Percentiles rank a stretch among this genome's conserved stretches.
Evolutionary conservation across 1,140 invertebrate species (phyloP).

Genomic region (Chlorops oryzae): DNA sequence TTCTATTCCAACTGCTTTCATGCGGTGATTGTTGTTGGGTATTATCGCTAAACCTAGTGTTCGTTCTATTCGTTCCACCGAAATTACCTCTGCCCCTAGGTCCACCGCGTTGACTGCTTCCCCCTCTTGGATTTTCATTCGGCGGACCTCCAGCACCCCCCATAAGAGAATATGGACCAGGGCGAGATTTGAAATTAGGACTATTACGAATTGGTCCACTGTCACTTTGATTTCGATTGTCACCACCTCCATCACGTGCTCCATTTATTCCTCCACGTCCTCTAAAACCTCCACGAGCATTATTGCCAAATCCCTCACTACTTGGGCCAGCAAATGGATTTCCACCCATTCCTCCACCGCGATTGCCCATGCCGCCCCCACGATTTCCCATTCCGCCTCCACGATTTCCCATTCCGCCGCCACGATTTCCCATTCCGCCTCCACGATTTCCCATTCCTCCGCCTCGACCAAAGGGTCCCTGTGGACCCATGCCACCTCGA

Average conservation of each 20-base stretch:
- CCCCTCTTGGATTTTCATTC: too few species aligned
- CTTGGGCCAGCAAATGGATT: too few species aligned
- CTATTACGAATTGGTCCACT: constrained; percentile 32
- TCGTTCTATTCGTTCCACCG: too few species aligned
- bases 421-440: constrained; percentile 16
- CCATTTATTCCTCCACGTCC: constrained; percentile 14
- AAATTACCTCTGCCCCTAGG: constrained; percentile 21
- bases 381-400: constrained; percentile 7
- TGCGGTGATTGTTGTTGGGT: too few species aligned
- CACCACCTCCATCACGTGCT: too few species aligned
- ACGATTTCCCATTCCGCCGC: constrained; percentile 4
- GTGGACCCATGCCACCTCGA: constrained; percentile 25
- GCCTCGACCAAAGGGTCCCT: constrained; percentile 14
- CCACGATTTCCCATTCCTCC: constrained; percentile 2
- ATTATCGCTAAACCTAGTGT: too few species aligned
- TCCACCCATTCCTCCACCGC: constrained; percentile 14
- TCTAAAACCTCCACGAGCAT: too few species aligned
- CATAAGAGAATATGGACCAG: not conserved
- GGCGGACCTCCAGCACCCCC: too few species aligned
- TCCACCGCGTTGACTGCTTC: constrained; percentile 21
- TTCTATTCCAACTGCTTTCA: not conserved
- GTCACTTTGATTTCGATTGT: constrained; percentile 28
- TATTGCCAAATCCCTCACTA: too few species aligned
- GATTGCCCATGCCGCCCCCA: constrained; percentile 4
- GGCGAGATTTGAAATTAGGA: not conserved